These are phyloP conservation scores for Coreius guichenoti DNA, from an alignment of 2,797 vertebrate species.

Conservation along the genomic window DNA sequence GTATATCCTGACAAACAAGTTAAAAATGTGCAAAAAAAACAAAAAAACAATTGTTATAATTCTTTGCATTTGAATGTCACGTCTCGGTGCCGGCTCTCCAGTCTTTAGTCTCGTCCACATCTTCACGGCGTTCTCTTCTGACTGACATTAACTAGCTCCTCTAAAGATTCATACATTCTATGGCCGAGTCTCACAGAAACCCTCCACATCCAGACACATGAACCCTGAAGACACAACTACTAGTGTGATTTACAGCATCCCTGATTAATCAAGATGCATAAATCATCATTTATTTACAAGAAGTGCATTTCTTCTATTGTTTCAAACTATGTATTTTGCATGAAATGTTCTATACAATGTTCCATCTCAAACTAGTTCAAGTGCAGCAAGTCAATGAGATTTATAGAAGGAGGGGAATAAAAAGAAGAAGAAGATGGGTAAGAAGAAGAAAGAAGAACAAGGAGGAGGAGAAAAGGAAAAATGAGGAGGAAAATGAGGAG, in stretches of 20 bases:
- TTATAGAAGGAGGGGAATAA: background rate
- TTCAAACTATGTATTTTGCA: background rate
- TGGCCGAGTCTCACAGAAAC: too few relatives aligned
- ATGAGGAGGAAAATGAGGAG: too few relatives aligned
- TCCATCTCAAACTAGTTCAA: background rate
- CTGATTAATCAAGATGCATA: background rate
- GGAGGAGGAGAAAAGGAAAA: accelerated
- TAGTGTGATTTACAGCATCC: too few relatives aligned
- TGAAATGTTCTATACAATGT: background rate
- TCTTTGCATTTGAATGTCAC: too few relatives aligned
- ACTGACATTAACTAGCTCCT: background rate
- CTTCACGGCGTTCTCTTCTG: background rate
- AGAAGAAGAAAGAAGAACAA: too few relatives aligned
- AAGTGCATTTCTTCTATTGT: background rate
- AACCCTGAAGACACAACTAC: too few relatives aligned
- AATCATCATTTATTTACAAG: background rate
- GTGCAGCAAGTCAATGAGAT: background rate
- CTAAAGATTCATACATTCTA: background rate
- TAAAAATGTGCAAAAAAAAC: background rate
- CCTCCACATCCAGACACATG: too few relatives aligned
- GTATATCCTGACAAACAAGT: background rate
- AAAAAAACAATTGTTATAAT: too few relatives aligned
- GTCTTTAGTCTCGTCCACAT: background rate
- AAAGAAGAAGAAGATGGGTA: too few relatives aligned
- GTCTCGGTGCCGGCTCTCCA: background rate